Conservation (phyloP, 2,888 invertebrate species). For the Phortica magna region DNA sequence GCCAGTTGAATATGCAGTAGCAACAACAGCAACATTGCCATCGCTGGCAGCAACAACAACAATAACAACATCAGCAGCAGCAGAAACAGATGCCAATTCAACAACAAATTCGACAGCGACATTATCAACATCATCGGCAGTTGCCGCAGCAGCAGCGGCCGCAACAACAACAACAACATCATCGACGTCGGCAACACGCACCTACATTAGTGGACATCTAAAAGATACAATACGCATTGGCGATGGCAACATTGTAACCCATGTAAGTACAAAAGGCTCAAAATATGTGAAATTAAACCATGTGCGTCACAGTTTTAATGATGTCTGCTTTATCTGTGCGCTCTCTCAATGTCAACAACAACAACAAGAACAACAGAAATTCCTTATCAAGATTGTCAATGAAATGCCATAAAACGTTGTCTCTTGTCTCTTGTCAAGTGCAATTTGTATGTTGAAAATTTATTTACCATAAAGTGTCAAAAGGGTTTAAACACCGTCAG, state of each 20-base stretch:
- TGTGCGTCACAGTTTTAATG: no score
- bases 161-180: slow-evolving; percentile 40
- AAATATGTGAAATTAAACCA: not conserved
- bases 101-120: slow-evolving; percentile 40
- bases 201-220: slow-evolving; percentile 54
- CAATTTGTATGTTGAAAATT: no score
- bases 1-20: slow-evolving; percentile 59
- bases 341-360: no score
- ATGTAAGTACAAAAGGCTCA: slow-evolving; percentile 63
- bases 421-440: no score
- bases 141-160: slow-evolving; percentile 36
- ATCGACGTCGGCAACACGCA: slow-evolving; percentile 44
- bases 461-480: no score
- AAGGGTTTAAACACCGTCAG: no score
- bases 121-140: slow-evolving; percentile 24
- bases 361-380: no score
- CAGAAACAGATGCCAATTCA: slow-evolving; percentile 36
- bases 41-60: slow-evolving; percentile 47
- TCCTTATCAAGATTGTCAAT: not conserved
- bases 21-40: slow-evolving; percentile 43
- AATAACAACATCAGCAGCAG: slow-evolving; percentile 36
- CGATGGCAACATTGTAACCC: slow-evolving; percentile 74
- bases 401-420: not conserved
- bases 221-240: slow-evolving; percentile 73
- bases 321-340: no score